Base-by-base conservation (phyloP, 37 sponge, comb jelly and placozoan species). In the Petrosia ficiformis region DNA sequence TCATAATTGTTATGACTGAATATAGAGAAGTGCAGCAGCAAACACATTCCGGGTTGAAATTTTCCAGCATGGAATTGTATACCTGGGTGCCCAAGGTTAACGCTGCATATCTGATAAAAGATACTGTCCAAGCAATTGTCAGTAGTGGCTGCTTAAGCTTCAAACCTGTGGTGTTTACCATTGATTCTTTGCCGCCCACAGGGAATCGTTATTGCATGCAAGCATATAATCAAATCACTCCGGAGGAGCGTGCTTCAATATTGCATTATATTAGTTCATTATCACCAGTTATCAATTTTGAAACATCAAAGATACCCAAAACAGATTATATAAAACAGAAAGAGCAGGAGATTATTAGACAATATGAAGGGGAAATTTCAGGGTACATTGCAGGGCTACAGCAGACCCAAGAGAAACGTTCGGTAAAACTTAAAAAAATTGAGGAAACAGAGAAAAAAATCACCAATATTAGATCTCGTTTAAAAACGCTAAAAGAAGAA, bases 1-100 rank as follows among this genome's bases (percentile, higher is more conserved):
- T 72, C 29, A 59, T 72, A 37, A 60, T 71, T 41, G 73, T 80
- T 8, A 31, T 80, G 81, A 80, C 81, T 34, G 65, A 63, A n/a
- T 80, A 32, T 5, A 41, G 41, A 38, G 73, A 72, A 42, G 65
- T 60, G 31, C 28, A 52, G 22, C n/a, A 71, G 26, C 31, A 44
- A 26, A 41, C 29, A 31, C 31, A 42, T 22, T n/a, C 72, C 5
- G 36, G 8, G 26, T 28, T 32, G 52, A 42, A 72, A 25, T 59
- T 71, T 1, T 61, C 71, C 26, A 72, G 71, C 58, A 52, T 72
- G 19, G 73, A 60, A 2, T 2, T 35, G 38, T n/a, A n/a, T n/a
- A n/a, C n/a, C n/a, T n/a, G n/a, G n/a, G n/a, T n/a, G n/a, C n/a
- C n/a, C n/a, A n/a, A n/a, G n/a, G n/a, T n/a, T n/a, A n/a, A n/a